phyloP scores from a whole-genome alignment of 2,888 invertebrate species.

The Synergus itoensis region DNA sequence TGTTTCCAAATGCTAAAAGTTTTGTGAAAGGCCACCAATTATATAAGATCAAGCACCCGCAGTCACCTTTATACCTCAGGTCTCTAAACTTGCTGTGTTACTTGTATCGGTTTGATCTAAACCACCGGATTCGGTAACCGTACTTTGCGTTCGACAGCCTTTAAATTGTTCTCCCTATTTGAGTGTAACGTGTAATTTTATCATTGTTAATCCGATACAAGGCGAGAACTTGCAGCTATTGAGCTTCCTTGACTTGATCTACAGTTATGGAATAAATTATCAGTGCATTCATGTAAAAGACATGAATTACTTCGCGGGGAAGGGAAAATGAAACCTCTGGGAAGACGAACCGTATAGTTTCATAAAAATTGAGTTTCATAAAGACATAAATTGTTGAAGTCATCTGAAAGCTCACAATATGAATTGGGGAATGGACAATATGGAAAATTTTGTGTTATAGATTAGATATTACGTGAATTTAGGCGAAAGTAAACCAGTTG shows the following conservation, averaged over 20 bases:
- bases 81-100: conserved; percentile 31
- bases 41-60: conserved; percentile 6
- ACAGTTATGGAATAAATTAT: neutral
- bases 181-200: neutral
- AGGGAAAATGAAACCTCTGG: neutral
- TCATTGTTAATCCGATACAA: neutral
- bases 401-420: too few species aligned
- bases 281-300: neutral
- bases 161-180: conserved; percentile 17
- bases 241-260: neutral
- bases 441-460: neutral
- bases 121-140: conserved; percentile 24
- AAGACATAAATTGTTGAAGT: too few species aligned
- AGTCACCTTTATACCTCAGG: conserved; percentile 22
- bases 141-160: neutral
- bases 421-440: neutral
- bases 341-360: neutral
- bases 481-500: neutral
- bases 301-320: neutral
- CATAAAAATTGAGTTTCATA: neutral
- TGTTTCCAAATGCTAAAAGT: conserved; percentile 21
- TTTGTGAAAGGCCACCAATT: conserved; percentile 20
- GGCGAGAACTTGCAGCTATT: neutral
- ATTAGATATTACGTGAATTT: neutral
- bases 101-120: conserved; percentile 13